A percentile compares a stretch with the other conserved stretches of the same genome.
Evolutionary conservation across 2,797 vertebrate genomes (phyloP).

Genomic region (Tragopan temminckii): DNA sequence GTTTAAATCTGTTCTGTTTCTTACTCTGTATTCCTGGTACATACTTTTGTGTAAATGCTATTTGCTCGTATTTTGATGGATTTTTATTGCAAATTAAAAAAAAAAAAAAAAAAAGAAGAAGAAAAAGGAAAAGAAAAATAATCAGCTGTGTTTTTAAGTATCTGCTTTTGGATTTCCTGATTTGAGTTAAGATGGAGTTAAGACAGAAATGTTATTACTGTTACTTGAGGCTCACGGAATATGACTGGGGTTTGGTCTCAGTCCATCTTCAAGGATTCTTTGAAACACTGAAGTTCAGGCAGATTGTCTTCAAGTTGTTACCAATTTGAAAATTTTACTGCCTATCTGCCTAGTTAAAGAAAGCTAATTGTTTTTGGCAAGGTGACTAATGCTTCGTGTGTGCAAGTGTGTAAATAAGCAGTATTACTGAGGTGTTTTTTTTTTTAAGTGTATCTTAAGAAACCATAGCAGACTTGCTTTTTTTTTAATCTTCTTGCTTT

Average conservation of each 20-base stretch:
- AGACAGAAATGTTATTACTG: background rate
- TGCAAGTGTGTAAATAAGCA: too few relatives aligned
- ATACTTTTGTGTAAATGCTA: background rate
- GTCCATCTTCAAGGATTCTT: background rate
- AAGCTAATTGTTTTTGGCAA: background rate
- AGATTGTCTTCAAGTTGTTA: background rate
- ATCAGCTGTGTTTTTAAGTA: rapidly evolving
- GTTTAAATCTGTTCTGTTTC: background rate
- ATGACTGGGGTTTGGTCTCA: background rate
- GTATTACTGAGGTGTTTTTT: background rate
- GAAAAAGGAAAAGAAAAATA: background rate
- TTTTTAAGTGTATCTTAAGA: background rate
- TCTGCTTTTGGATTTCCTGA: background rate
- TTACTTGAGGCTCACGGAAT: background rate
- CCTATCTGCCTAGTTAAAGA: background rate
- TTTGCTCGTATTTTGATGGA: background rate
- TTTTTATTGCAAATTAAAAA: background rate
- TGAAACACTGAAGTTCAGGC: background rate
- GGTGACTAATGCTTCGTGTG: background rate
- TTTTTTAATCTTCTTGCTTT: background rate
- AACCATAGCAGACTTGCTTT: background rate
- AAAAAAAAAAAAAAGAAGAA: too few relatives aligned
- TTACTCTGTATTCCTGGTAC: background rate
- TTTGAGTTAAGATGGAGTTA: background rate
- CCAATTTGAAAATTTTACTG: background rate